These are phyloP conservation scores for Drosophila subquinaria DNA, from an alignment of 2,888 invertebrate genomes.

Conservation along the genomic window DNA sequence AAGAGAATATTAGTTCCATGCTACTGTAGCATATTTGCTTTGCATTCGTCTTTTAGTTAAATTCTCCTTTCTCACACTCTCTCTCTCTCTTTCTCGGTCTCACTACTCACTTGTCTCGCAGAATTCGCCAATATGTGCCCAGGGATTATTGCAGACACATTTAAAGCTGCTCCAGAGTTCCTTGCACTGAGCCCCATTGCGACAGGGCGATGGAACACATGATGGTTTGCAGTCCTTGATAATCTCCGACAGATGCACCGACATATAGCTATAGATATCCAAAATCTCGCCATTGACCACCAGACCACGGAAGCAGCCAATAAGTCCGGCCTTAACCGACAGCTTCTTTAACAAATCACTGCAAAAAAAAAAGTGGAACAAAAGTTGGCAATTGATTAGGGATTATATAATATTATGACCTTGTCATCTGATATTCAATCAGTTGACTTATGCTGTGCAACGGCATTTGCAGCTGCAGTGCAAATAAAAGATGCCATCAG, in stretches of 20 bases:
- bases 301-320: slow-evolving; percentile 96
- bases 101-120: slow-evolving; percentile 94
- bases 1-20: too few species aligned
- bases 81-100: neutral
- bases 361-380: slow-evolving; percentile 22
- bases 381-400: slow-evolving; percentile 58
- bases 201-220: slow-evolving; percentile 97
- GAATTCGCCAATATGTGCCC: slow-evolving; percentile 95
- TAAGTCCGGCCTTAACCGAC: slow-evolving; percentile 94
- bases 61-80: neutral
- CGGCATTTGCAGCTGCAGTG: slow-evolving; percentile 24
- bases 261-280: slow-evolving; percentile 96
- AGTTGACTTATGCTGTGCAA: slow-evolving; percentile 41
- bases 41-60: too few species aligned
- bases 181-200: slow-evolving; percentile 95
- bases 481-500: slow-evolving; percentile 20
- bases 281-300: slow-evolving; percentile 96
- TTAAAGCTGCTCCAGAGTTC: slow-evolving; percentile 97
- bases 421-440: slow-evolving; percentile 67
- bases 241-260: slow-evolving; percentile 95
- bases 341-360: slow-evolving; percentile 93
- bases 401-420: slow-evolving; percentile 58
- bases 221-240: slow-evolving; percentile 97
- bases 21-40: too few species aligned
- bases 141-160: slow-evolving; percentile 96